Base-by-base conservation (phyloP, 2,797 vertebrate genomes). In the Coendou prehensilis region DNA sequence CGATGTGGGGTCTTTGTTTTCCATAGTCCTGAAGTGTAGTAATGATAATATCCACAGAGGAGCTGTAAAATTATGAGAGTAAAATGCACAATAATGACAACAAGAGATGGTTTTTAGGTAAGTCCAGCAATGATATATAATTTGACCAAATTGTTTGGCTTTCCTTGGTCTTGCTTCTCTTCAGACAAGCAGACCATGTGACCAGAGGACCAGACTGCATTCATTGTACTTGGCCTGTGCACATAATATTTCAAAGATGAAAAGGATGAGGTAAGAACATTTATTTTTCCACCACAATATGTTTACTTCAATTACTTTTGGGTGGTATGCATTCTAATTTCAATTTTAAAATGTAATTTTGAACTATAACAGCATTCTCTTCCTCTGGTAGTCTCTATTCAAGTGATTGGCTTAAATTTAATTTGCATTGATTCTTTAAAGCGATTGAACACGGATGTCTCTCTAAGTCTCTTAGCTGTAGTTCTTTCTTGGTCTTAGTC, bases 71-170 rank as follows among this genome's bases (percentile, higher is more conserved):
- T 15, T 17, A 15, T 54, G 50, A 5, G 5, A 11, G 18, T 22
- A 17, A 84, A 7, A 17, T 1, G 7, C 17, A 22, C 15, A 13
- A 4, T 17, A 2, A 45, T 0, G 8, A 37, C 28, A 1, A n/a
- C 0, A 17, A 7, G 50, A 41, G 20, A 14, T 18, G 17, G 5
- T 45, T 26, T 1, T 6, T 13, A 7, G 28, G 41, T 11, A 9
- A 17, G 28, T 11, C 33, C 10, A 0, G 28, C 28, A 17, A 30
- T 1, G 28, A 45, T 11, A 9, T 0, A 0, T 26, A 8, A 0
- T 13, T n/a, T 28, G 4, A 7, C 47, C 73, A 6, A 37, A 11
- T 11, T 10, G 13, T 9, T 14, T 45, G 56, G 22, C 56, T 8
- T 28, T 33, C 63, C 59, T n/a, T 50, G 37, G 41, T 28, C 28